Evolutionary conservation across 2,888 invertebrate genomes (phyloP), one percentile per base, ranked within the genome.

Genomic region (Caenorhabditis drosophilae): DNA sequence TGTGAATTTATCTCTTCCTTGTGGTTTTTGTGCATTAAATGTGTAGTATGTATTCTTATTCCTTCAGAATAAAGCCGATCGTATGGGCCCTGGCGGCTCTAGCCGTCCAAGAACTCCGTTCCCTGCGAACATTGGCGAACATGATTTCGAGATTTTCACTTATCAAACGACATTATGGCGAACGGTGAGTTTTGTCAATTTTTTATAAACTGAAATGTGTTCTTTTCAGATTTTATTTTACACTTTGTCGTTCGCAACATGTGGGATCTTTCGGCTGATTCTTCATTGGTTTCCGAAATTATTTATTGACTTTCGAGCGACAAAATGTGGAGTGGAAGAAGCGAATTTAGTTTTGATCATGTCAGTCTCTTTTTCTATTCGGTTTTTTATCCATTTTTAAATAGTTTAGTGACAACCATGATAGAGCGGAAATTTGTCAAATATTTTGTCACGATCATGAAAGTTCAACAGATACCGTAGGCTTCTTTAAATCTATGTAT

Each of bases 221-320:
- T n/a, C n/a, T n/a, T 53, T 66, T n/a, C 64, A 73, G 71, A 40
- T 68, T 46, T 46, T 73, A 36, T 73, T 64, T 59, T 68, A 67
- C 45, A 40, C 55, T 1, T 44, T 70, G 26, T 67, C 70, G 18
- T 58, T 81, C 26, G 49, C 72, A 23, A 80, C 80, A 1, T 53
- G 73, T 9, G 83, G 83, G 9, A 18, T 78, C 18, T 67, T 80
- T 35, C 74, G 77, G 7, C 67, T 83, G 18, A n/a, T 84, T 15
- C 63, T 83, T n/a, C 72, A 82, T 51, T 84, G 83, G 83, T 59
- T 58, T 22, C 69, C 74, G 6, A 56, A 62, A 45, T 64, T 58
- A 48, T 55, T 71, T 23, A 70, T 79, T 12, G 31, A 51, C 41
- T 67, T 67, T 44, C 68, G 76, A n/a, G 54, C 74, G n/a, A 54